Evolutionary conservation across 1,140 invertebrate species (phyloP).

Genomic region (Hycleus cichorii): DNA sequence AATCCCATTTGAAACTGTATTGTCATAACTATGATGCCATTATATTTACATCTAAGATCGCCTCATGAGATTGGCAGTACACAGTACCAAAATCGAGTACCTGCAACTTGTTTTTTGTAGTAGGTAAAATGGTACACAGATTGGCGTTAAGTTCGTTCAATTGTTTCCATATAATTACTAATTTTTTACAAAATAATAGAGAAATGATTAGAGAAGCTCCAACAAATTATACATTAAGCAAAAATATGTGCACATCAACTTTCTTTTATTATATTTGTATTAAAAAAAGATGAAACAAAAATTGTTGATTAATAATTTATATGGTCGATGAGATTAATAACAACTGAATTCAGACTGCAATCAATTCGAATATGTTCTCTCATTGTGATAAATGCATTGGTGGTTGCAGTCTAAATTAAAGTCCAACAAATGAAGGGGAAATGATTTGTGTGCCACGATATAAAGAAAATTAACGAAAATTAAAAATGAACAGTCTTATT

Average conservation of each 20-base stretch:
- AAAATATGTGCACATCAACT: background rate
- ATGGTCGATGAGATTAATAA: too few species aligned
- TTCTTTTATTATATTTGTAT: background rate
- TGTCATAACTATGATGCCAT: slow-evolving; percentile 19
- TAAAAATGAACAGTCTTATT: slow-evolving; percentile 18
- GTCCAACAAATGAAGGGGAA: too few species aligned
- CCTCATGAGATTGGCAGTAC: slow-evolving; percentile 11
- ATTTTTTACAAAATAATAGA: background rate
- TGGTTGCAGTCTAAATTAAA: too few species aligned
- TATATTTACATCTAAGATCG: slow-evolving; percentile 9
- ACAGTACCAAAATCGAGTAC: slow-evolving; percentile 11
- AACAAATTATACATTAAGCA: background rate
- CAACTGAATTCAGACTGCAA: too few species aligned
- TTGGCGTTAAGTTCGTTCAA: slow-evolving; percentile 6
- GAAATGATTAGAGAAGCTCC: background rate
- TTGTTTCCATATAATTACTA: background rate
- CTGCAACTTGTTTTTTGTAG: background rate
- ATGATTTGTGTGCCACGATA: too few species aligned
- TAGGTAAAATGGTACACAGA: slow-evolving; percentile 9
- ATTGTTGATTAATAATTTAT: too few species aligned
- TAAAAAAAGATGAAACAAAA: too few species aligned
- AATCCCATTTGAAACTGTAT: slow-evolving; percentile 8
- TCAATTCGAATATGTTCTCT: too few species aligned
- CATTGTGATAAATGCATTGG: too few species aligned
- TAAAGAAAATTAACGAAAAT: background rate